phyloP scores from a whole-genome alignment of 2,888 invertebrate species.

The Hanleya hanleyi region DNA sequence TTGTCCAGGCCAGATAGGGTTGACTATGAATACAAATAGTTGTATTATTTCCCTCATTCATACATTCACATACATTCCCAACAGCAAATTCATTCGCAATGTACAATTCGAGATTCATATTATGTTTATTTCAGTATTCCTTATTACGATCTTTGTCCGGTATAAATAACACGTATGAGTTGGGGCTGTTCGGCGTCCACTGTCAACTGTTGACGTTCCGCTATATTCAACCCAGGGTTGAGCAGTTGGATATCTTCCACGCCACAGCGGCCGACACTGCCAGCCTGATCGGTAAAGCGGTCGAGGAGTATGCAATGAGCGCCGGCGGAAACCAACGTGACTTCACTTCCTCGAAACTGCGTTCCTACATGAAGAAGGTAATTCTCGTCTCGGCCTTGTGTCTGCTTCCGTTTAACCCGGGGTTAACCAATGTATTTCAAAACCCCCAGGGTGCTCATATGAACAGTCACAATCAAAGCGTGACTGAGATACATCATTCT shows the following conservation, averaged over 20 bases:
- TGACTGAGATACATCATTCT: no score
- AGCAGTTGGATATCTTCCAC: neutral
- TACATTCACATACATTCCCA: no score
- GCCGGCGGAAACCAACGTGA: slow-evolving; percentile 28
- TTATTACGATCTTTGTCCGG: slow-evolving; percentile 49
- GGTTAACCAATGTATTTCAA: no score
- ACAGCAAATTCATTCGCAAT: no score
- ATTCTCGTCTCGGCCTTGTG: no score
- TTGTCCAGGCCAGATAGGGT: no score
- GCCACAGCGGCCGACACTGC: slow-evolving; percentile 49
- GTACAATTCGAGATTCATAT: no score
- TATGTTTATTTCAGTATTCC: slow-evolving; percentile 36
- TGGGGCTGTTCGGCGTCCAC: slow-evolving; percentile 52
- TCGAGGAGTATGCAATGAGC: slow-evolving; percentile 43
- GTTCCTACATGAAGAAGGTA: neutral
- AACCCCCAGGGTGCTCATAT: no score
- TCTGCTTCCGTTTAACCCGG: no score
- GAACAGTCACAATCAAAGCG: no score
- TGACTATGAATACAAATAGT: no score
- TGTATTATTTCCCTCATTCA: no score
- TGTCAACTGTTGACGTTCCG: slow-evolving; percentile 58
- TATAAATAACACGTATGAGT: slow-evolving; percentile 49
- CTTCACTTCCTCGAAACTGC: neutral
- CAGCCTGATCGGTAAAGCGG: slow-evolving; percentile 45
- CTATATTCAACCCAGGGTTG: slow-evolving; percentile 36